A percentile compares a stretch with the other conserved stretches of the same genome.
Conservation (phyloP, 2,113 vertebrate species). For the Ciconia stormi region DNA sequence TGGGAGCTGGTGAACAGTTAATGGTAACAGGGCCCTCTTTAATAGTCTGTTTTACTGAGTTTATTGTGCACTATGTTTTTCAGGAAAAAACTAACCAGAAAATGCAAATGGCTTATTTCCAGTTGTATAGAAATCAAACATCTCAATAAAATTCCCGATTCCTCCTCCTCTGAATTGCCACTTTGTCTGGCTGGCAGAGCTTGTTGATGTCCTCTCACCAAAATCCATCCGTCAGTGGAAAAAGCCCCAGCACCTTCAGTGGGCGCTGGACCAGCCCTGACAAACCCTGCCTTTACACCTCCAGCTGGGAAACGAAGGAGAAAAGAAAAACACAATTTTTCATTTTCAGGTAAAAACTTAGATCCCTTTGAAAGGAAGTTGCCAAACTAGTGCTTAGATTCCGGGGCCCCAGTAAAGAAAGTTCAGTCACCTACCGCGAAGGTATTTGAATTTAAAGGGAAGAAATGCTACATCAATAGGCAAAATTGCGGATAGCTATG, state of each 20-base stretch:
- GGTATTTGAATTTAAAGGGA: neutral
- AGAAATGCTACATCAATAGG: neutral
- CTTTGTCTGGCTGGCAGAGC: neutral
- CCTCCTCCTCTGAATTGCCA: neutral
- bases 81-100: too few relatives aligned
- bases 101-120: neutral
- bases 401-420: neutral
- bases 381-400: neutral
- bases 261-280: neutral
- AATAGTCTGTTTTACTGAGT: neutral
- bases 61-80: neutral
- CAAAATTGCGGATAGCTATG: neutral
- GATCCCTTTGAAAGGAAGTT: neutral
- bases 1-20: neutral
- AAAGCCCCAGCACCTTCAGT: accelerated
- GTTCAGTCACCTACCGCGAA: accelerated
- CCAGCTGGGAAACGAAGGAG: neutral
- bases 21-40: accelerated
- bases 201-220: accelerated
- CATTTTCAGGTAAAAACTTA: neutral
- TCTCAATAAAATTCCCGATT: neutral
- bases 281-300: neutral
- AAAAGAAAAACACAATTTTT: neutral
- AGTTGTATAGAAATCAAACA: neutral
- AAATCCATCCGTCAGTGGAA: accelerated